Evolutionary conservation across 2,888 invertebrate species (phyloP), one percentile per base, ranked within the genome.

Genomic region (Thyatira batis): DNA sequence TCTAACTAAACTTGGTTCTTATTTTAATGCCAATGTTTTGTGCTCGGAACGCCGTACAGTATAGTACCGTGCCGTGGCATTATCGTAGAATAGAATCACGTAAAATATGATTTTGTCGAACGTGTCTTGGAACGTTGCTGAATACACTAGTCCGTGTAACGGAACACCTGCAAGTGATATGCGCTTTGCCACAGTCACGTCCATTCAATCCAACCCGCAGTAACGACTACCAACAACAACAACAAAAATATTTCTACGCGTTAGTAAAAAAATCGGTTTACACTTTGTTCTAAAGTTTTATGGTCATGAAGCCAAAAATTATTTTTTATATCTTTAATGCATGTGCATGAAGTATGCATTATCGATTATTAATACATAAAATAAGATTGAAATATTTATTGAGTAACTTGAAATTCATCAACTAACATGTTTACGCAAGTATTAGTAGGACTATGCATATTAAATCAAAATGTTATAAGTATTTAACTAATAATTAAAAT

Each of bases 21-120:
- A n/a, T n/a, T n/a, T n/a, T 10, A 4, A 10, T 28, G 6, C 6
- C 17, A 11, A 17, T 17, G 17, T 39, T 39, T 39, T 39, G 13
- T 0, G 17, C 8, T 39, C 6, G 39, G 33, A 33, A 13, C 33
- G 13, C 33, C 33, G n/a, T 33, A 33, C 33, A 13, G 8, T 17
- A 8, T 39, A 39, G 39, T 17, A 39, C 8, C 39, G 17, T 39
- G 2, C 17, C 39, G 39, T 39, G 57, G 61, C 60, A 64, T 65
- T 53, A 68, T 73, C 58, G 65, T 67, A 75, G 79, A 85, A 86
- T 85, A 76, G 84, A 82, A 85, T 87, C 87, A 87, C 87, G 87
- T 87, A 87, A 85, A 87, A 87, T 87, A 87, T 87, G 85, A 86
- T 86, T 87, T 84, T 73, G 81, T 82, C 82, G 86, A 85, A 87